Conservation (phyloP, 2,113 vertebrate genomes). For the Brienomyrus brachyistius region DNA sequence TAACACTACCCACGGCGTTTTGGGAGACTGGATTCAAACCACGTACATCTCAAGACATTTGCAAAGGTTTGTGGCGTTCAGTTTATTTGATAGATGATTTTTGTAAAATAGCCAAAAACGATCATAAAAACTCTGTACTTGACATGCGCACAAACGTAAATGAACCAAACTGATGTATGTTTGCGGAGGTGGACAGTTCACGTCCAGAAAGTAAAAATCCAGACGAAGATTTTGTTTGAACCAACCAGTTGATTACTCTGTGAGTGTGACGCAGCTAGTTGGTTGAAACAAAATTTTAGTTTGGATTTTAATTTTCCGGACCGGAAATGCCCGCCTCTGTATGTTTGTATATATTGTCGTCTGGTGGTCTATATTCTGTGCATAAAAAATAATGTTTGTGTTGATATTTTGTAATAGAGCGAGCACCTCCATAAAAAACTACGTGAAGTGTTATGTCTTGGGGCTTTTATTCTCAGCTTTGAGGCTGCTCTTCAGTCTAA, state of each 20-base stretch:
- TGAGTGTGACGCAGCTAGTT: background rate
- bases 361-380: background rate
- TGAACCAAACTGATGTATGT: background rate
- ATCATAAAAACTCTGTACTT: background rate
- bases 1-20: background rate
- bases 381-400: background rate
- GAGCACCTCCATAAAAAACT: background rate
- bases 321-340: background rate
- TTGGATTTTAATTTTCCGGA: background rate
- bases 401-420: background rate
- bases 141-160: background rate
- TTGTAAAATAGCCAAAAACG: background rate
- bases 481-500: background rate
- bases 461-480: background rate
- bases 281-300: background rate
- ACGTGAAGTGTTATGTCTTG: background rate
- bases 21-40: background rate
- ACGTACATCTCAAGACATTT: background rate
- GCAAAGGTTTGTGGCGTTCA: background rate
- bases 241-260: background rate
- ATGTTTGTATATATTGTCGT: background rate
- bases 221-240: background rate
- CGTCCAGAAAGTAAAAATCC: background rate
- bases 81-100: background rate
- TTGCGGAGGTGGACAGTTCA: background rate